Percentiles rank a stretch among this genome's conserved stretches.
Conservation (phyloP, 2,797 vertebrate genomes). For the Labeo calbasu region DNA sequence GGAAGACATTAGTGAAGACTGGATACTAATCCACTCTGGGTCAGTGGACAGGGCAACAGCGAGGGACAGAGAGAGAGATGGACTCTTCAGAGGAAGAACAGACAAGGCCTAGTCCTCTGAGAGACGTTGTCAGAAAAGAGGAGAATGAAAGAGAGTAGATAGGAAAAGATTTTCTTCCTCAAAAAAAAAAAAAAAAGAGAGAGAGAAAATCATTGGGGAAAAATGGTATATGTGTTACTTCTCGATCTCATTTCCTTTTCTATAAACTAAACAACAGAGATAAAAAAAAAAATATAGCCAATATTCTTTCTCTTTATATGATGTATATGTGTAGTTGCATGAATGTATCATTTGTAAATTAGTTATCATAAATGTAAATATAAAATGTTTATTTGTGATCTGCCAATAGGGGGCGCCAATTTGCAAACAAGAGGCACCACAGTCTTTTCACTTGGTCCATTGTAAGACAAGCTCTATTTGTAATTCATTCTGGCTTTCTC, state of each 20-base stretch:
- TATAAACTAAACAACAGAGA: background rate
- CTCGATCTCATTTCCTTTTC: background rate
- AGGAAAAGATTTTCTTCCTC: slow-evolving; percentile 41
- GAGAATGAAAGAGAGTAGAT: slow-evolving; percentile 19
- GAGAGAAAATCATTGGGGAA: slow-evolving; percentile 12
- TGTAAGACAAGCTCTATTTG: background rate
- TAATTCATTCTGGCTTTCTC: slow-evolving; percentile 21
- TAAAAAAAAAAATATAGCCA: background rate
- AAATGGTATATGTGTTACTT: background rate
- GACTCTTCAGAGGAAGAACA: slow-evolving; percentile 76
- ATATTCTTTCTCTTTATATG: background rate
- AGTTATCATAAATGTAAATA: background rate
- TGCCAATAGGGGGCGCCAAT: slow-evolving; percentile 32
- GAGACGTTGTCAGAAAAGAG: slow-evolving; percentile 54
- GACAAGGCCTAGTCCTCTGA: slow-evolving; percentile 80
- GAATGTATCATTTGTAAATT: background rate
- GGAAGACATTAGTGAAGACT: slow-evolving; percentile 78
- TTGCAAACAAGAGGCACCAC: slow-evolving; percentile 15
- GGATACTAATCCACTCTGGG: slow-evolving; percentile 79
- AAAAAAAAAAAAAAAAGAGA: background rate
- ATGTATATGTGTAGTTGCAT: background rate
- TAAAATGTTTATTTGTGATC: background rate
- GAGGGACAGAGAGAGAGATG: slow-evolving; percentile 69
- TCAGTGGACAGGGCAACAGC: slow-evolving; percentile 81
- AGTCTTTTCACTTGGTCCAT: slow-evolving; percentile 22